phyloP scores from a whole-genome alignment of 2,888 invertebrate species.

The Apocheima hispidaria region DNA sequence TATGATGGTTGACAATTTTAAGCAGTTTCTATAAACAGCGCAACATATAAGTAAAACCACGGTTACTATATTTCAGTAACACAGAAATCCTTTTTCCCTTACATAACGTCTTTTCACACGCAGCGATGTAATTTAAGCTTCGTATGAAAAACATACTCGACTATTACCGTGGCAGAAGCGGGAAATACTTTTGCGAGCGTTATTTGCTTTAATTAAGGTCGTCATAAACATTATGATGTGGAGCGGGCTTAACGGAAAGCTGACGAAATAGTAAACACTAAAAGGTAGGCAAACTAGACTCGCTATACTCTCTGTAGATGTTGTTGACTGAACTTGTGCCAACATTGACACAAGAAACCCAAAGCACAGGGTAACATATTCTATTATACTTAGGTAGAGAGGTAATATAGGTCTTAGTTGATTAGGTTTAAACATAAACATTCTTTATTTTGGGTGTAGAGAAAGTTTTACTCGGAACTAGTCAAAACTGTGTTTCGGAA shows the following conservation, averaged over 20 bases:
- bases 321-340: conserved; percentile 22
- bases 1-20: neutral
- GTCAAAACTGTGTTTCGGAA: too few species aligned
- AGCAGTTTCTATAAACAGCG: neutral
- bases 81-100: conserved; percentile 16
- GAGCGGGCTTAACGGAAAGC: conserved; percentile 13
- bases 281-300: conserved; percentile 34
- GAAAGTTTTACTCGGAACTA: too few species aligned
- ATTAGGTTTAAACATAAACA: neutral
- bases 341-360: conserved; percentile 24
- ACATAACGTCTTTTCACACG: conserved; percentile 2
- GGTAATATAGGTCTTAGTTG: neutral
- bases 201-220: conserved; percentile 27
- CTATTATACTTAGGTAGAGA: neutral
- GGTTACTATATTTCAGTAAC: conserved; percentile 12
- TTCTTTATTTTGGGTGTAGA: too few species aligned
- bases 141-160: conserved; percentile 3
- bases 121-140: conserved; percentile 9
- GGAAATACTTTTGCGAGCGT: conserved; percentile 18
- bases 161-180: conserved; percentile 14
- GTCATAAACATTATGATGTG: conserved; percentile 25
- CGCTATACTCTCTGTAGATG: conserved; percentile 7
- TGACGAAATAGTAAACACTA: conserved; percentile 35
- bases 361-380: conserved; percentile 1
- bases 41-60: neutral